Conservation (phyloP, 2,888 invertebrate species). For the Steinernema scapterisci region DNA sequence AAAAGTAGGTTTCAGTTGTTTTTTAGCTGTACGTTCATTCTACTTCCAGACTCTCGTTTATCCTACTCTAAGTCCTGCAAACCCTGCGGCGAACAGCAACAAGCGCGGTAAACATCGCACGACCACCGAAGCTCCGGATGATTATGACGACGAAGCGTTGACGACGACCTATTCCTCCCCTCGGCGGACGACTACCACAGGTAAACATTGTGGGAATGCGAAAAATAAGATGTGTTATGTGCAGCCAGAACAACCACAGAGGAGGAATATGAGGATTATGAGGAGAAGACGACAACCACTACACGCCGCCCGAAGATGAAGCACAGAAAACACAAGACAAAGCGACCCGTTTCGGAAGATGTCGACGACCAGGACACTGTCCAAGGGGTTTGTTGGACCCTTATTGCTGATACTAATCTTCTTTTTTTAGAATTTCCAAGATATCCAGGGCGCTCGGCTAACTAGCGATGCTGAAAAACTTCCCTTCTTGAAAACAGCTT, state of each 20-base stretch:
- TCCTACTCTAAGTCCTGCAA: conserved; percentile 29
- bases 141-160: not conserved
- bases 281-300: not conserved
- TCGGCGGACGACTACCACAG: not conserved
- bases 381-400: not conserved
- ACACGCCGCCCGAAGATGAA: not conserved
- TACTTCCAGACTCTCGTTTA: not conserved
- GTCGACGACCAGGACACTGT: not conserved
- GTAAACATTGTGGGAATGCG: not conserved
- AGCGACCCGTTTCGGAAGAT: not conserved
- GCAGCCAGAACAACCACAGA: not conserved
- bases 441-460: not conserved
- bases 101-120: not conserved
- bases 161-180: not conserved
- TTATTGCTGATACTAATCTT: not conserved
- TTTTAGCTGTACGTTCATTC: not conserved
- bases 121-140: not conserved
- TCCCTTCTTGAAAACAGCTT: conserved; percentile 57
- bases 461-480: conserved; percentile 38
- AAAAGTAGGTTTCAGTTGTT: not conserved
- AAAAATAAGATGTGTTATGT: not conserved
- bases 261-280: not conserved
- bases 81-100: not conserved
- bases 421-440: conserved; percentile 5
- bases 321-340: not conserved